Evolutionary conservation across 2,797 vertebrate genomes (phyloP), one percentile per base, ranked within the genome.

Genomic region (Hydrolagus colliei): DNA sequence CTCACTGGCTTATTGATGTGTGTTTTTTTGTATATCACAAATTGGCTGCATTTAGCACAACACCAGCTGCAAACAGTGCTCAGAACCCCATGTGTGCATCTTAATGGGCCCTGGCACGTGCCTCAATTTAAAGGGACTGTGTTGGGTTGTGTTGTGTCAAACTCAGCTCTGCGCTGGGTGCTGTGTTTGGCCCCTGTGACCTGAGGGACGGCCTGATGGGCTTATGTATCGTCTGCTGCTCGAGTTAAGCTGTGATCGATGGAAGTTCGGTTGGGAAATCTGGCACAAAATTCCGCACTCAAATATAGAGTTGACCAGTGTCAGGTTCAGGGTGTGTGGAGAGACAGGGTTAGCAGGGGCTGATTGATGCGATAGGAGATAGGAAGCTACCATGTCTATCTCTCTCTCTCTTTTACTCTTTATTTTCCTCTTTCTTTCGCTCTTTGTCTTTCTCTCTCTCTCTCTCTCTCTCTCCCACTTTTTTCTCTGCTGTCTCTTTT

Each of bases 351-450:
- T 93, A 93, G 92, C 92, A 93, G 89, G 86, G 89, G 91, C 90
- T 93, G 91, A 92, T 89, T 92, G 93, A 93, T 92, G 93, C 88
- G 89, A 92, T 91, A 52, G 93, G 90, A 92, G 91, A 93, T 90
- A 89, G 91, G 94, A 27, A 91, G 91, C 90, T 2, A 91, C 92
- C 92, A 93, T 93, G 3, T 3, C 41, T 52, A 0, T 52, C 41
- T 52, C 41, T 52, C 6, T 52, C 6, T 3, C 41, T 52, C 41
- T 52, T 5, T 52, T 52, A 2, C 5, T 52, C 5, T 52, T 5
- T 52, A 2, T 52, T 52, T 52, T 52, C 5, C 5, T 52, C 41
- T 5, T n/a, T n/a, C n/a, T n/a, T n/a, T n/a, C n/a, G n/a, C 41
- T 52, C 41, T 52, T 52, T 52, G 41, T 52, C 41, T 52, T 52